These are phyloP conservation scores for Ailurus styani DNA, from an alignment of 2,113 vertebrate species.

Conservation along the genomic window DNA sequence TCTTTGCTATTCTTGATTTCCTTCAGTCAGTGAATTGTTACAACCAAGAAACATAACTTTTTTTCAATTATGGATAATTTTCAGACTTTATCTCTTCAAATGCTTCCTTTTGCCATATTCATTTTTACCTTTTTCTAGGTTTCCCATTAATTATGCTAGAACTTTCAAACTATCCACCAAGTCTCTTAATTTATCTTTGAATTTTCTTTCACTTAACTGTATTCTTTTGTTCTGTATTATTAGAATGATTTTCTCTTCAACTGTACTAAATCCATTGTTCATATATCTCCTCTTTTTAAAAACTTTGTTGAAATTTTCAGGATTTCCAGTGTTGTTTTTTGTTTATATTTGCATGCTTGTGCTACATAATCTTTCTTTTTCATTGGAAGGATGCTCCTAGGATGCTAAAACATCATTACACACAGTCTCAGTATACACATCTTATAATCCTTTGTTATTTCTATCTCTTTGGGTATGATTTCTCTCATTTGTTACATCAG, in stretches of 20 bases:
- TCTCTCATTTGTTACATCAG: background rate
- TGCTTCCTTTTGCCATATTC: background rate
- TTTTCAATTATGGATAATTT: background rate
- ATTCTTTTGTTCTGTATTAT: background rate
- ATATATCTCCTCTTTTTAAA: background rate
- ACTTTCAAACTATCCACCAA: background rate
- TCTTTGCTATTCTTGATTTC: background rate
- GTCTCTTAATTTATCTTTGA: background rate
- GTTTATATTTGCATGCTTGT: background rate
- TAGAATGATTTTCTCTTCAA: background rate
- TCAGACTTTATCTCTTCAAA: background rate
- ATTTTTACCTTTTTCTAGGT: background rate
- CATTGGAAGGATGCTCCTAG: background rate
- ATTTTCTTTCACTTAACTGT: background rate
- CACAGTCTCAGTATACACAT: background rate
- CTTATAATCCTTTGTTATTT: background rate
- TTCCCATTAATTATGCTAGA: background rate
- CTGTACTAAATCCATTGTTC: background rate
- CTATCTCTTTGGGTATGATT: background rate
- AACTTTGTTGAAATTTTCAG: background rate
- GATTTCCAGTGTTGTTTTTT: background rate
- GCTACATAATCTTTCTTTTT: background rate
- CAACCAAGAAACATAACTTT: background rate
- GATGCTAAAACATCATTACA: background rate
- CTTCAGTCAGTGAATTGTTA: background rate